Base-by-base conservation (phyloP, 2,797 vertebrate species). In the Rhinatrema bivittatum region DNA sequence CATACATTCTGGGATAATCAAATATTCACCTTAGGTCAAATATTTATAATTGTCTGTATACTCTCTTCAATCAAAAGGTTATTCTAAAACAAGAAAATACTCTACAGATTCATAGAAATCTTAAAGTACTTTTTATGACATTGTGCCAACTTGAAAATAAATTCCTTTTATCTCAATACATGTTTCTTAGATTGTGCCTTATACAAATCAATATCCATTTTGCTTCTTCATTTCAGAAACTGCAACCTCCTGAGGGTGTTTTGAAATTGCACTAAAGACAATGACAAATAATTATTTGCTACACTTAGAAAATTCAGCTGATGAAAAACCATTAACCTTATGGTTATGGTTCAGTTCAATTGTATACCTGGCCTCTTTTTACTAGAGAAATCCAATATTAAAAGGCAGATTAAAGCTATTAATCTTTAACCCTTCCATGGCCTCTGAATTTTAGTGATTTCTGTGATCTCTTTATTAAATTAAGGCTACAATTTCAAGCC, bases 291-390 rank as follows among this genome's bases (percentile, higher is more conserved):
- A 75, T 78, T 76, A 68, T 78, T 79, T 75, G 72, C 65, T 72
- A 74, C 62, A 70, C 61, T 71, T 81, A 72, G 41, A 74, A 79
- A 79, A 74, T 64, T 68, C 65, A 72, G 65, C 73, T 73, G 75
- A 74, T 74, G 70, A 79, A 79, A 80, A 79, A 66, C 71, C 67
- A 78, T 78, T 82, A 79, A 78, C 76, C 74, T 77, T 49, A 53
- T 36, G 51, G 72, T 53, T 69, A 72, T 33, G 68, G 74, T 77
- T 82, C 77, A 78, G 53, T 72, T 62, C 57, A 50, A 61, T 78
- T 73, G 81, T 72, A 72, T 73, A 70, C 55, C 70, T 54, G 35
- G 73, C 58, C 71, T n/a, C 56, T 68, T 72, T 68, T 72, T 74
- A 78, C 61, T 68, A 54, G 68, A 65, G 69, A 72, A 73, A 58